Base-by-base conservation (phyloP, 2,888 invertebrate genomes). In the Lepidochitona cinerea region DNA sequence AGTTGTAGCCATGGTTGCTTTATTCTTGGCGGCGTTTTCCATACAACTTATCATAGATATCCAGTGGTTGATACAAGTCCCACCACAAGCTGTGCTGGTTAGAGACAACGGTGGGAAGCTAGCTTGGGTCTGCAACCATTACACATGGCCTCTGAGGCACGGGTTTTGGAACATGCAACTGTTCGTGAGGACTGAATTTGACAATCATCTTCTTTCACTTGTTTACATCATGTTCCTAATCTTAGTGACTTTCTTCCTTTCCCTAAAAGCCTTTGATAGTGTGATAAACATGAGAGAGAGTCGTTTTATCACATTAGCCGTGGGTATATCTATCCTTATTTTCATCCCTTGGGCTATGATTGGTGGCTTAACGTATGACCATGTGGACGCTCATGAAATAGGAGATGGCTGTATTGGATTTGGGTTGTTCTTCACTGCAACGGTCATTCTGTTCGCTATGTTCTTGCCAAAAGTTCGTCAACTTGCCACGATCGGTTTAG, bases 271-370 rank as follows among this genome's bases (percentile, higher is more conserved):
- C 71, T 84, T 89, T 59, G 95, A 95, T 70, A 96, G 97, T 74
- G 94, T 96, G 71, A 96, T 96, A 91, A 97, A 97, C 91, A 96
- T 96, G 90, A 93, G 96, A 70, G 97, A 97, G 91, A 95, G 96
- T 49, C 95, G 95, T 35, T 97, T 96, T 91, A 96, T 97, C 84
- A 96, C 96, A 14, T 93, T 96, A 80, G 95, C 96, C 33, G 94
- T 95, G 65, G 95, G 95, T 67, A 94, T 95, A 72, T 94, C 95
- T 78, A 94, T 96, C 76, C 95, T 96, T 72, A 94, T 96, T 35
- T 82, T 76, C 76, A 32, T 82, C 18, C 74, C 70, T 37, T 82
- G 82, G 82, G 68, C 29, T 53, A 72, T 96, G 80, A 95, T 95
- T 76, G 96, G 96, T 52, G 70, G 79, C 26, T 75, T 82, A 33